Conservation (phyloP, 1,140 invertebrate genomes). For the Achroia grisella region DNA sequence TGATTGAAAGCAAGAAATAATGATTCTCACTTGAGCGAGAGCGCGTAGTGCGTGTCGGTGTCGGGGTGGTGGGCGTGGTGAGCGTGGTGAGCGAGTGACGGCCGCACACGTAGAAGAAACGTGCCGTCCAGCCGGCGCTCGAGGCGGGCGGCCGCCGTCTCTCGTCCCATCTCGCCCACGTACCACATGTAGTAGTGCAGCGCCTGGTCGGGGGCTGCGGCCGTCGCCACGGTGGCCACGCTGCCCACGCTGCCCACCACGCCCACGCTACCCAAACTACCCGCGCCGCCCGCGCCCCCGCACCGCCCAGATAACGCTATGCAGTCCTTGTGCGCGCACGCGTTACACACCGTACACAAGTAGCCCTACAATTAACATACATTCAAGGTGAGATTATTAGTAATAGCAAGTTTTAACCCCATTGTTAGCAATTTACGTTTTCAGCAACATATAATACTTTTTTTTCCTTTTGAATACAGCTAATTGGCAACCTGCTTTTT, state of each 20-base stretch:
- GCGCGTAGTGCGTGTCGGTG: conserved; percentile 85
- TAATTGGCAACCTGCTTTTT: too few species aligned
- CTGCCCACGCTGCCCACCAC: conserved; percentile 69
- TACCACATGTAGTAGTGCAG: conserved; percentile 79
- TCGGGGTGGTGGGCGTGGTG: conserved; percentile 59
- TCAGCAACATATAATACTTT: too few species aligned
- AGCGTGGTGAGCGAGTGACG: conserved; percentile 72
- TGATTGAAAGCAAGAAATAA: too few species aligned
- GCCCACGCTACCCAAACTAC: conserved; percentile 37
- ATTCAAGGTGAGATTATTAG: too few species aligned
- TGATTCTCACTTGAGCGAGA: conserved; percentile 91
- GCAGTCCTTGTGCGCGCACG: conserved; percentile 85
- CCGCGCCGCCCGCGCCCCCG: conserved; percentile 62
- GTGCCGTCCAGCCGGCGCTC: conserved; percentile 89
- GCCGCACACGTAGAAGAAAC: conserved; percentile 89
- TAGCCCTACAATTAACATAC: conserved; percentile 78
- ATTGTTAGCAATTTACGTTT: too few species aligned
- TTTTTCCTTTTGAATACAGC: too few species aligned
- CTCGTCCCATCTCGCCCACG: conserved; percentile 91
- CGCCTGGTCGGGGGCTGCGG: conserved; percentile 55
- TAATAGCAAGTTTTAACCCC: too few species aligned
- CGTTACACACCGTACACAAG: conserved; percentile 82
- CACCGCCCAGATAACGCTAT: conserved; percentile 84
- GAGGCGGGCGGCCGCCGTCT: conserved; percentile 84
- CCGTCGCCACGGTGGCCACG: neutral